Conservation (phyloP, 2,888 invertebrate species). For the Baccha elongata region DNA sequence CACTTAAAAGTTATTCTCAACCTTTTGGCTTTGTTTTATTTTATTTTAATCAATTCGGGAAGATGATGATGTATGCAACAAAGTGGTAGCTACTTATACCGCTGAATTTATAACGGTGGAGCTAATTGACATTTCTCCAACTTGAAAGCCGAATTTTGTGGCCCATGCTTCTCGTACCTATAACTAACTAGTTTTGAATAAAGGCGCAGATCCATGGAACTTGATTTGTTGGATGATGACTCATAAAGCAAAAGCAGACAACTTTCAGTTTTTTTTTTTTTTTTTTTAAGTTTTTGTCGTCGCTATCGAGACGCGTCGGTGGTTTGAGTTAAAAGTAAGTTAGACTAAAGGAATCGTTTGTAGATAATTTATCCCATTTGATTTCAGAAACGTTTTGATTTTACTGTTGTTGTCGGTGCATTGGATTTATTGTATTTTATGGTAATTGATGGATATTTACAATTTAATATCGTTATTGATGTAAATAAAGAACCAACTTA, state of each 20-base stretch:
- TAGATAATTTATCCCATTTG: not conserved
- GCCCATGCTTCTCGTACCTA: slow-evolving; percentile 6
- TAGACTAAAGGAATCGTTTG: not conserved
- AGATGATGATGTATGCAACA: slow-evolving; percentile 38
- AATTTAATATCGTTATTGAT: too few relatives aligned
- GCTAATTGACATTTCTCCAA: slow-evolving; percentile 61
- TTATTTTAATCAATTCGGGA: not conserved
- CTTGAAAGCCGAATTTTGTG: slow-evolving; percentile 47
- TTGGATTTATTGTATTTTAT: too few relatives aligned
- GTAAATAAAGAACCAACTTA: too few relatives aligned
- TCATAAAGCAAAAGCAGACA: slow-evolving; percentile 34
- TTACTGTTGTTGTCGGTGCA: not conserved
- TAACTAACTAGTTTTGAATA: slow-evolving; percentile 59
- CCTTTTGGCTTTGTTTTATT: slow-evolving; percentile 66
- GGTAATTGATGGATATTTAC: too few relatives aligned
- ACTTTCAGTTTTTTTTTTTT: slow-evolving; percentile 54
- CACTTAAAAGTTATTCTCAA: slow-evolving; percentile 49
- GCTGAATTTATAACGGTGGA: slow-evolving; percentile 19
- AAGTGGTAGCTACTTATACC: too few relatives aligned
- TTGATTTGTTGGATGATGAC: slow-evolving; percentile 50
- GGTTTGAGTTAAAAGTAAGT: not conserved
- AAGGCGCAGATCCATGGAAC: slow-evolving; percentile 31
- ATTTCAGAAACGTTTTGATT: not conserved
- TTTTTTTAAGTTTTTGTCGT: not conserved
- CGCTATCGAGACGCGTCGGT: too few relatives aligned